Evolutionary conservation across 1,140 invertebrate species (phyloP).

Genomic region (Diorhabda carinulata): DNA sequence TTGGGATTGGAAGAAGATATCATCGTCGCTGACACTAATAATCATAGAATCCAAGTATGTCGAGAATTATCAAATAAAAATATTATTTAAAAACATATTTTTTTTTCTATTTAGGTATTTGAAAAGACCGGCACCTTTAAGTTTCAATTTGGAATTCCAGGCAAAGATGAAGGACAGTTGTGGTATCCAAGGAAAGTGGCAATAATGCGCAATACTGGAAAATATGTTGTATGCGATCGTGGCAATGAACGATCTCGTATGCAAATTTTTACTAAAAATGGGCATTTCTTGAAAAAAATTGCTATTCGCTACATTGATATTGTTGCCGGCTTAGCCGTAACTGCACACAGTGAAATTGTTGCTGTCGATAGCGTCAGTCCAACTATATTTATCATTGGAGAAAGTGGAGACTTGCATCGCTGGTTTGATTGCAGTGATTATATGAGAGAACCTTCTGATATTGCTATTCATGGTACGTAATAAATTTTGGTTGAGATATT

Average conservation of each 20-base stretch:
- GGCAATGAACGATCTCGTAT: conserved; percentile 93
- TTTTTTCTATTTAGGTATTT: conserved; percentile 63
- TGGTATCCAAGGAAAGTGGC: conserved; percentile 97
- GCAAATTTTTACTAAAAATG: conserved; percentile 91
- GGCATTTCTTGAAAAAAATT: conserved; percentile 88
- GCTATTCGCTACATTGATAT: conserved; percentile 94
- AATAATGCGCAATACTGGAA: conserved; percentile 79
- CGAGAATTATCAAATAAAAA: too few relatives aligned
- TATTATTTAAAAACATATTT: not conserved
- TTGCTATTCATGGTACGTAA: conserved; percentile 78
- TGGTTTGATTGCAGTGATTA: conserved; percentile 97
- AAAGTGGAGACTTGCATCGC: conserved; percentile 81
- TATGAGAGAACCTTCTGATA: conserved; percentile 95
- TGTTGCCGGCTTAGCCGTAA: conserved; percentile 92
- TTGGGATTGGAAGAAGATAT: conserved; percentile 91
- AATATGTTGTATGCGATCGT: conserved; percentile 94
- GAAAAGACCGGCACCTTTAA: conserved; percentile 85
- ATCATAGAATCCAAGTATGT: conserved; percentile 86
- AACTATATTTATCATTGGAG: conserved; percentile 90
- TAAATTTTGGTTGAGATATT: too few relatives aligned
- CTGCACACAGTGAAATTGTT: conserved; percentile 85
- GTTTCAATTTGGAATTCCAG: conserved; percentile 84
- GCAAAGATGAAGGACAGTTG: conserved; percentile 91
- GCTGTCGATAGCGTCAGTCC: conserved; percentile 96
- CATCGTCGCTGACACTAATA: conserved; percentile 94